Base-by-base conservation (phyloP, 2,797 vertebrate species). In the Botia almorhae region DNA sequence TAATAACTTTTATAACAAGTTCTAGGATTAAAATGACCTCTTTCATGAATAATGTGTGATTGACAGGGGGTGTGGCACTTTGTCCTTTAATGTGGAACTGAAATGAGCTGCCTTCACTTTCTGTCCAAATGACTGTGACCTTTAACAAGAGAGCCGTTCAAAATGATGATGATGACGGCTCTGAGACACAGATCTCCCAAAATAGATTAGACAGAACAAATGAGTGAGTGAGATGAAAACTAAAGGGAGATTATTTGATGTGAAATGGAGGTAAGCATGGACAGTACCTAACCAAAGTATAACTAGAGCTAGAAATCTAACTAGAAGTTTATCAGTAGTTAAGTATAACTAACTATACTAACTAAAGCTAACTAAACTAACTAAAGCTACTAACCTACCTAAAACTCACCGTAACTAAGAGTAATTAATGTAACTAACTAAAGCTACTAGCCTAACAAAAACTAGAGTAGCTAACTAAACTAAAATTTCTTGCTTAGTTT, bases 91-190 rank as follows among this genome's bases (percentile, higher is more conserved):
- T 82, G 48, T 67, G 51, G 4, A 23, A 55, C 71, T 83, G 79
- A 82, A 87, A 84, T 84, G 84, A 88, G 81, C 74, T 86, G 82
- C 81, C 80, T 86, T 87, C 83, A 55, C 77, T 81, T 73, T 81
- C 76, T 69, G 55, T 87, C 80, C 67, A 78, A 82, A 82, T 80
- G 87, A 88, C 65, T 76, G 78, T 84, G 87, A 85, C 84, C 87
- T 88, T 88, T 88, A 80, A 70, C 78, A 84, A 81, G 69, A 85
- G 76, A 82, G 81, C 82, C 71, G 68, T 84, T 85, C 76, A 50
- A 3, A 51, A 74, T 75, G 74, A 69, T 77, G 81, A 50, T 3
- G 56, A 74, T 75, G 74, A 69, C 74, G 81, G 55, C 17, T 46
- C 75, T 29, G 65, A 78, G 80, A 75, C 7, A 26, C 50, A 46